These are phyloP conservation scores for Oryzias melastigma DNA, from an alignment of 2,113 vertebrate species.

Conservation along the genomic window DNA sequence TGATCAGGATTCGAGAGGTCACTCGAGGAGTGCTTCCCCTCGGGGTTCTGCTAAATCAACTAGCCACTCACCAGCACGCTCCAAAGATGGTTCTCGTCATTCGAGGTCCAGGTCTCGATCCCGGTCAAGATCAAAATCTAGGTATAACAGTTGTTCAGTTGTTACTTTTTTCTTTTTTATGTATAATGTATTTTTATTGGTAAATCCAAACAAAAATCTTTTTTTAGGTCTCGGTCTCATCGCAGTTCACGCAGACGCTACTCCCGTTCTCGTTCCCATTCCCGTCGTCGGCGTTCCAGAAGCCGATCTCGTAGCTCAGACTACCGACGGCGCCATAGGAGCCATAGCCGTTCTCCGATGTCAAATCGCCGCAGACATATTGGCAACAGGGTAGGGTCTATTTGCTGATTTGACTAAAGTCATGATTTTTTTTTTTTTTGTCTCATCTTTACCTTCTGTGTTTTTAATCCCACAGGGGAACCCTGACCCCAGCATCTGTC, in stretches of 20 bases:
- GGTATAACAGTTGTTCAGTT: conserved; percentile 12
- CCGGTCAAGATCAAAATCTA: conserved; percentile 74
- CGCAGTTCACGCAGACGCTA: conserved; percentile 65
- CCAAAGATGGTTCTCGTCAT: conserved; percentile 66
- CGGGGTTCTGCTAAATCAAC: conserved; percentile 52
- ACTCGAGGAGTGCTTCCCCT: conserved; percentile 79
- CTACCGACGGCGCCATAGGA: conserved; percentile 51
- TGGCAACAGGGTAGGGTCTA: conserved; percentile 57
- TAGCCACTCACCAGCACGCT: conserved; percentile 59
- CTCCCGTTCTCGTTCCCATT: conserved; percentile 65
- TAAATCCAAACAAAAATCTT: background rate
- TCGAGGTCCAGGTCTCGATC: conserved; percentile 84
- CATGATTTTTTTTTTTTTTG: background rate
- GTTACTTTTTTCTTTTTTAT: background rate
- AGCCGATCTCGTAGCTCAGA: conserved; percentile 65
- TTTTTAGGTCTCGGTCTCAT: conserved; percentile 62
- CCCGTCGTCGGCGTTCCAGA: conserved; percentile 53
- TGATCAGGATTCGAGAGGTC: conserved; percentile 87
- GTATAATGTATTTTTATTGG: background rate
- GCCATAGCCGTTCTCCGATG: conserved; percentile 68
- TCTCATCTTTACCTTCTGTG: background rate
- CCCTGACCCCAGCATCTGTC: conserved; percentile 90
- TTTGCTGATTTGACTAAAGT: background rate
- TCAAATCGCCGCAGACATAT: conserved; percentile 67
- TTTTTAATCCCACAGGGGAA: conserved; percentile 79